These are phyloP conservation scores for Mesorhabditis belari DNA, from an alignment of 2,888 invertebrate genomes.

Conservation along the genomic window DNA sequence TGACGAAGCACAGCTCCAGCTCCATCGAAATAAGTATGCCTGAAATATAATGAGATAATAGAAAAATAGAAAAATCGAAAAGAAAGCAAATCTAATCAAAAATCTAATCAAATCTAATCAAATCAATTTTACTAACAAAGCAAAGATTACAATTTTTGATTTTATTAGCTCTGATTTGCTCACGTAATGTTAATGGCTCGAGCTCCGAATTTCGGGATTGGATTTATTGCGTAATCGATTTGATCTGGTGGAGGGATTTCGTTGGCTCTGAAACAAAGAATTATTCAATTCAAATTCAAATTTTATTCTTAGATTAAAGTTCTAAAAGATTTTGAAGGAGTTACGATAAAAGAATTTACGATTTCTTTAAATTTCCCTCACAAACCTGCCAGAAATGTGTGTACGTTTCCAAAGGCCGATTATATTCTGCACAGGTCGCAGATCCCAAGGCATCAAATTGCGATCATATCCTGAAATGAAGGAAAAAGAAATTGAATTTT, in stretches of 20 bases:
- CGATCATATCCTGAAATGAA: constrained; percentile 32
- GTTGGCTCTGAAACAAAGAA: constrained; percentile 8
- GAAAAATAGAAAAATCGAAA: no score
- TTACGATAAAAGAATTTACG: no score
- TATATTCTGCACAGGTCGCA: constrained; percentile 43
- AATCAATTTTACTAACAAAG: background rate
- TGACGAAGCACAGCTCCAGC: constrained; percentile 39
- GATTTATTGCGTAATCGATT: constrained; percentile 52
- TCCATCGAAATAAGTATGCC: constrained; percentile 47
- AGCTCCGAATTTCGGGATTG: constrained; percentile 52
- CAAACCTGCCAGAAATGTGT: background rate
- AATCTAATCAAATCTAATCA: no score
- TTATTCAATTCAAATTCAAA: no score
- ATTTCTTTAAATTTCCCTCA: no score
- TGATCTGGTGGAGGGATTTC: constrained; percentile 48
- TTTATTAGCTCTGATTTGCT: constrained; percentile 3
- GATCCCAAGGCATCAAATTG: constrained; percentile 46
- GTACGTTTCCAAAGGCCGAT: constrained; percentile 45
- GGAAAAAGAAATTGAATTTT: background rate
- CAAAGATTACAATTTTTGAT: background rate
- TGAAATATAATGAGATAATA: no score
- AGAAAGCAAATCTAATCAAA: background rate
- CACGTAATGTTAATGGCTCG: constrained; percentile 50
- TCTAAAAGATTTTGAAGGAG: constrained; percentile 4
- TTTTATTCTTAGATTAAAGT: constrained; percentile 4